Percentiles rank a stretch among this genome's conserved stretches.
Evolutionary conservation across 2,888 invertebrate species (phyloP).

Genomic region (Heliconius charithonia): DNA sequence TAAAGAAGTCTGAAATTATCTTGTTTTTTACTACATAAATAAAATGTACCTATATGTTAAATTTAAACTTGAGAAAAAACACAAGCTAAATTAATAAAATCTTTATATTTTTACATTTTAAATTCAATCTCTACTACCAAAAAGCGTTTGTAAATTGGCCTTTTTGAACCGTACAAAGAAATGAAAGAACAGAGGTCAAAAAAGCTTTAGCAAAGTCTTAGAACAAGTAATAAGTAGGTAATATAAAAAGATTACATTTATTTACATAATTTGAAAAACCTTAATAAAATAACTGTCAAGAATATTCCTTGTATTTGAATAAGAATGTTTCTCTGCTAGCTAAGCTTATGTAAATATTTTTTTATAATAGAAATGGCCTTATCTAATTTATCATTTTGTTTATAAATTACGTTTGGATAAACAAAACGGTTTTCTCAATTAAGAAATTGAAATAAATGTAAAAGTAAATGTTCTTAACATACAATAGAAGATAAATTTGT

Average conservation of each 20-base stretch:
- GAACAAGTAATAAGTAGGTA: neutral
- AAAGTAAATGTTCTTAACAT: neutral
- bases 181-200: conserved; percentile 14
- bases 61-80: no score
- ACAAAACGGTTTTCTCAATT: neutral
- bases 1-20: no score
- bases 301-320: conserved; percentile 1
- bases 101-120: neutral
- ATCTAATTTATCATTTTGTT: neutral
- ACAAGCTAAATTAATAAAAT: no score
- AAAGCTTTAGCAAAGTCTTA: neutral
- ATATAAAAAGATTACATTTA: neutral
- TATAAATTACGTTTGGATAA: neutral
- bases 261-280: neutral
- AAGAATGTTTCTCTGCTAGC: neutral
- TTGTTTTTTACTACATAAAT: no score
- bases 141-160: conserved; percentile 25
- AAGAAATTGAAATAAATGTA: neutral
- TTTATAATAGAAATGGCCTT: conserved; percentile 6
- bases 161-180: conserved; percentile 17
- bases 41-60: no score
- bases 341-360: neutral
- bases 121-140: conserved; percentile 4
- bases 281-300: conserved; percentile 4
- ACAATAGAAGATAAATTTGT: neutral